These are phyloP conservation scores for Crotalus helleri DNA, from an alignment of 2,113 vertebrate species.

Conservation along the genomic window DNA sequence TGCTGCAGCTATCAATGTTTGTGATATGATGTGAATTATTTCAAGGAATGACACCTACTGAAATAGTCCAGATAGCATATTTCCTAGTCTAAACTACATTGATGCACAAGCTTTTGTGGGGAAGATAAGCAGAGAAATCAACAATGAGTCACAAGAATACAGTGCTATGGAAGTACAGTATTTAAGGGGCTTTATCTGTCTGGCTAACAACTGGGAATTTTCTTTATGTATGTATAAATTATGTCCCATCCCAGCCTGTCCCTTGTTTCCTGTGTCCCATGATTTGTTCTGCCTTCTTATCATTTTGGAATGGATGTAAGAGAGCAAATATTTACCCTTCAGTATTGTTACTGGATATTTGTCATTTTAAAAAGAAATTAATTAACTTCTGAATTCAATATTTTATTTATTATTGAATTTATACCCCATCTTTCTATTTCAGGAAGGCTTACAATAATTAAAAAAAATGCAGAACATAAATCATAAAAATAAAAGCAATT, in stretches of 20 bases:
- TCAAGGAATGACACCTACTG: not conserved
- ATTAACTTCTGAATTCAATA: not conserved
- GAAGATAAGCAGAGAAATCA: not conserved
- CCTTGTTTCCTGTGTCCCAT: not conserved
- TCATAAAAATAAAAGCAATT: not conserved
- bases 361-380: not conserved
- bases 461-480: not conserved
- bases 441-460: not conserved
- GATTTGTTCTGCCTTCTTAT: not conserved
- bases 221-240: not conserved
- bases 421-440: not conserved
- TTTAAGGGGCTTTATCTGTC: not conserved
- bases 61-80: not conserved
- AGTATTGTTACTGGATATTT: not conserved
- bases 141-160: slow-evolving; percentile 10
- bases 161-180: not conserved
- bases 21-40: slow-evolving; percentile 1
- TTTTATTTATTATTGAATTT: not conserved
- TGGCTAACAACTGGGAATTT: slow-evolving; percentile 1
- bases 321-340: not conserved
- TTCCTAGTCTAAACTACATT: not conserved
- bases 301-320: not conserved
- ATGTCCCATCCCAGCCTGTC: not conserved
- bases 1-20: not conserved
- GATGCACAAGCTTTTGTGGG: not conserved